These are phyloP conservation scores for Squalus acanthias DNA, from an alignment of 2,797 vertebrate species.

Conservation along the genomic window DNA sequence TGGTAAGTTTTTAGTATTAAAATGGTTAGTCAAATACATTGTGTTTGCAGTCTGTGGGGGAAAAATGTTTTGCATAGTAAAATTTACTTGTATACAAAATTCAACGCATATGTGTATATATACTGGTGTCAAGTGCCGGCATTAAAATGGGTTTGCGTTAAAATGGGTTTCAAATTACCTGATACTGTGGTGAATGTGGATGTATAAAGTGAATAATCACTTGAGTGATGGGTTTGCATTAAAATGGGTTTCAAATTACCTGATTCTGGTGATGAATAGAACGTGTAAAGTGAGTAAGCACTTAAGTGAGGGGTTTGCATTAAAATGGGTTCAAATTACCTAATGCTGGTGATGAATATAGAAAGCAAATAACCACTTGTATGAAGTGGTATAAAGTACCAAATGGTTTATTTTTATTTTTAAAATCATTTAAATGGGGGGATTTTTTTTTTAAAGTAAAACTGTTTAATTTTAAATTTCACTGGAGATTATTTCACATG, in stretches of 20 bases:
- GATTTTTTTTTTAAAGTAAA: conserved; percentile 47
- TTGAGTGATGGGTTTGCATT: conserved; percentile 13
- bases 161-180: conserved; percentile 26
- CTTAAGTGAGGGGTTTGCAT: not conserved
- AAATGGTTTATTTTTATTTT: conserved; percentile 88
- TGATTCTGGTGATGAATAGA: not conserved
- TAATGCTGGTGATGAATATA: conserved; percentile 2
- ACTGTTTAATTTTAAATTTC: conserved; percentile 27
- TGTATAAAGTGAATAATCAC: conserved; percentile 30
- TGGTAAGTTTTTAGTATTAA: conserved; percentile 99
- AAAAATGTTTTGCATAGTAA: conserved; percentile 13
- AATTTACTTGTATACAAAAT: conserved; percentile 27
- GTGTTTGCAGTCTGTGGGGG: conserved; percentile 34
- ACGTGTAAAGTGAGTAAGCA: not conserved
- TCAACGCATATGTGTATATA: not conserved
- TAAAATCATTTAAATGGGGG: conserved; percentile 56
- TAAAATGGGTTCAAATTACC: conserved; percentile 34
- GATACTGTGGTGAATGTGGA: conserved; percentile 26
- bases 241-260: conserved; percentile 29
- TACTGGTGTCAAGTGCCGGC: conserved; percentile 31
- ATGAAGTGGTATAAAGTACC: conserved; percentile 74
- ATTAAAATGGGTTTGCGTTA: conserved; percentile 32
- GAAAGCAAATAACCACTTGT: not conserved
- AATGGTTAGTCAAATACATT: conserved; percentile 84
- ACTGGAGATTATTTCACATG: conserved; percentile 17